Conservation (phyloP, 2,113 vertebrate species). For the Baryphthengus martii region DNA sequence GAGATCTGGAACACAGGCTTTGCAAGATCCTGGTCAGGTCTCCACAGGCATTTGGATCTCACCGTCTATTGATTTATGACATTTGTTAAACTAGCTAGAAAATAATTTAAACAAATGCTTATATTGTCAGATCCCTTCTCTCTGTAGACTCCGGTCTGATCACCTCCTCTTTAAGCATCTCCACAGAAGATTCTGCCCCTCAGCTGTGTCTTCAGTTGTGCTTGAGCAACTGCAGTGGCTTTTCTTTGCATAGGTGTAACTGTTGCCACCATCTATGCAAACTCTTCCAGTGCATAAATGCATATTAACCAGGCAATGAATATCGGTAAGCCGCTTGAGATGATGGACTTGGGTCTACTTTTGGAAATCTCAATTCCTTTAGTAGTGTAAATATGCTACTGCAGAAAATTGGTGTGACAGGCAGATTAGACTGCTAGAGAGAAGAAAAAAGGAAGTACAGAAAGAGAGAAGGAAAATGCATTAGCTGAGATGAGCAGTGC, state of each 20-base stretch:
- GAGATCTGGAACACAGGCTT: background rate
- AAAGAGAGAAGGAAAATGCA: background rate
- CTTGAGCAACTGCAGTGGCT: background rate
- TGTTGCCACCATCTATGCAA: background rate
- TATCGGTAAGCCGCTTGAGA: background rate
- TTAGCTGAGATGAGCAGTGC: background rate
- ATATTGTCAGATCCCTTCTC: background rate
- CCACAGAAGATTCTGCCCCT: background rate
- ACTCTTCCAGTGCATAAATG: background rate
- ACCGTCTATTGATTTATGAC: background rate
- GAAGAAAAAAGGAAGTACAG: background rate
- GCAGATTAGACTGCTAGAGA: background rate
- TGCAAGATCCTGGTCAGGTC: background rate
- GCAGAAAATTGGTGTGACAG: background rate
- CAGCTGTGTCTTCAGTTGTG: background rate
- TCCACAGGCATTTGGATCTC: background rate
- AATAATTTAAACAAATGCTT: background rate
- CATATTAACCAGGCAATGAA: background rate
- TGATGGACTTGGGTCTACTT: background rate
- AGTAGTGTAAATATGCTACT: background rate
- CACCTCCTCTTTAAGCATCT: background rate
- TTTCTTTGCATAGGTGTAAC: background rate
- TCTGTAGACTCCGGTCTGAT: background rate
- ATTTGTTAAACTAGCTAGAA: background rate
- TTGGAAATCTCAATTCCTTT: background rate